Conservation (phyloP, 2,797 vertebrate genomes). For the Pangasius larnaudii region DNA sequence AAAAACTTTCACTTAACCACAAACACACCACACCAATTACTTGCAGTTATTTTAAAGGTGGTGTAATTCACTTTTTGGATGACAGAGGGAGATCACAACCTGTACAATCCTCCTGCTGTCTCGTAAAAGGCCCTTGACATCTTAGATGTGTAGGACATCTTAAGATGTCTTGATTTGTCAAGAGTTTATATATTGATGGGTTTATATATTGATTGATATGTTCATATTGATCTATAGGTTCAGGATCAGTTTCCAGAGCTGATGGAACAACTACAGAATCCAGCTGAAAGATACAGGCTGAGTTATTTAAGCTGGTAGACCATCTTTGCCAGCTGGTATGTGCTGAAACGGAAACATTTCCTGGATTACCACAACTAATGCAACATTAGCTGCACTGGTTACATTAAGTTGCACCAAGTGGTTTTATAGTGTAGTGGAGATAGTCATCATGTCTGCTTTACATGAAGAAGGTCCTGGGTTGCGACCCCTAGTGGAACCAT, state of each 20-base stretch:
- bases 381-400: not conserved
- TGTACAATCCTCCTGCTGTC: not conserved
- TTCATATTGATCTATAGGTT: not conserved
- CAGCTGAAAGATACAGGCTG: too few species aligned
- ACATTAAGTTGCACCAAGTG: not conserved
- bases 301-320: not conserved
- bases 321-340: not conserved
- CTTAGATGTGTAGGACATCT: not conserved
- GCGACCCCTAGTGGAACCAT: not conserved
- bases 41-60: not conserved
- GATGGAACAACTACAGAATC: not conserved
- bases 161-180: not conserved
- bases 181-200: not conserved
- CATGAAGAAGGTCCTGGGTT: not conserved
- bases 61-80: slow-evolving; percentile 6
- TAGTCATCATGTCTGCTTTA: not conserved
- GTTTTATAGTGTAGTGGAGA: not conserved
- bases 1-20: not conserved
- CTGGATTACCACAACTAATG: not conserved
- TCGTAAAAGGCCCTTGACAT: not conserved
- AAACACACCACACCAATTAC: too few species aligned
- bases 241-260: not conserved
- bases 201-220: not conserved
- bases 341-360: not conserved
- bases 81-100: slow-evolving; percentile 44